Percentiles rank a stretch among this genome's conserved stretches.
Conservation (phyloP, 2,888 invertebrate species). For the Dione juno region DNA sequence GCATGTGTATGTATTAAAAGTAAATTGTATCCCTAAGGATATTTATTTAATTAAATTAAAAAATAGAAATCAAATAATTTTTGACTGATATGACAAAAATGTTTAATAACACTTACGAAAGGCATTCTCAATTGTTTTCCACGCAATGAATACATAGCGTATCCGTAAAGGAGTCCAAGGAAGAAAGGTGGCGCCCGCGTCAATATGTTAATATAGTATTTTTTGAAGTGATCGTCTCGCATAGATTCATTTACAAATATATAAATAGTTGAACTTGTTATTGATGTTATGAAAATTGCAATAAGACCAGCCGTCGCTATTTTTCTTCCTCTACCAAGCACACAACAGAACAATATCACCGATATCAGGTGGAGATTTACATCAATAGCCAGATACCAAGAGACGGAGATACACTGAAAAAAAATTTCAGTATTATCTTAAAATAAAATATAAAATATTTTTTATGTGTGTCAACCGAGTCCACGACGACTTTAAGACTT, state of each 20-base stretch:
- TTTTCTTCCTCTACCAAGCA: conserved; percentile 44
- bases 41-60: no score
- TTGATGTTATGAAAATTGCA: conserved; percentile 33
- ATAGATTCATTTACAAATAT: conserved; percentile 24
- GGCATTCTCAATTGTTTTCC: conserved; percentile 43
- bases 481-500: no score
- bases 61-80: not conserved
- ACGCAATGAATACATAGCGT: conserved; percentile 66
- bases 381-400: conserved; percentile 52
- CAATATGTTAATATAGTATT: conserved; percentile 62
- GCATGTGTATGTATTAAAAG: no score
- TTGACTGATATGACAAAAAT: not conserved
- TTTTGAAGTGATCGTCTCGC: not conserved
- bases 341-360: conserved; percentile 51
- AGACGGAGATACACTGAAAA: conserved; percentile 48
- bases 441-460: not conserved
- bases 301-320: conserved; percentile 45
- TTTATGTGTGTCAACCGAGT: not conserved
- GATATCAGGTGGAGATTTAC: conserved; percentile 52
- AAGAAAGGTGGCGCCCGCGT: conserved; percentile 60
- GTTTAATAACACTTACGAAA: conserved; percentile 46
- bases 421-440: not conserved
- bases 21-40: no score
- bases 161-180: conserved; percentile 59
- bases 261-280: conserved; percentile 50